Percentiles rank a stretch among this genome's conserved stretches.
Evolutionary conservation across 1,140 invertebrate genomes (phyloP).

Genomic region (Tetramorium simillimum): DNA sequence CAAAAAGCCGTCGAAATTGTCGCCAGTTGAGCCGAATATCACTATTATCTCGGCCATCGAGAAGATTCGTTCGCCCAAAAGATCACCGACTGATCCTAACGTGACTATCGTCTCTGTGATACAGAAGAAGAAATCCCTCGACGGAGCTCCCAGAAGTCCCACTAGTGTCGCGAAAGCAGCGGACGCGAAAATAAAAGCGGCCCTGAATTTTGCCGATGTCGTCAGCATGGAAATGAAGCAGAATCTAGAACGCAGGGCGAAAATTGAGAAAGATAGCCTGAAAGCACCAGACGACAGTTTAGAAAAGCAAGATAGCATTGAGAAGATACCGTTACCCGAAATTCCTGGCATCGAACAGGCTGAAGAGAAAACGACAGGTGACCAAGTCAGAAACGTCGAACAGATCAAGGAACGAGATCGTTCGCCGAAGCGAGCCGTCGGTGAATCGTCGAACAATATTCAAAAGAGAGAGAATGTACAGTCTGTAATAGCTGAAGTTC

Average conservation of each 20-base stretch:
- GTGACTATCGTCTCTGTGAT: constrained; percentile 81
- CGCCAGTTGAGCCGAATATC: constrained; percentile 78
- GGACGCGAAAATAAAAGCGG: constrained; percentile 68
- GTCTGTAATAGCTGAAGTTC: constrained; percentile 21
- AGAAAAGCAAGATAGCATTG: constrained; percentile 83
- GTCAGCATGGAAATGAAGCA: constrained; percentile 82
- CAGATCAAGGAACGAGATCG: background rate
- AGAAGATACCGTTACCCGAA: constrained; percentile 83
- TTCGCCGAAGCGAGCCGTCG: background rate
- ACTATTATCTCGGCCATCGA: constrained; percentile 79
- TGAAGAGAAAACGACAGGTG: background rate
- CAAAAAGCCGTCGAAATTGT: constrained; percentile 78
- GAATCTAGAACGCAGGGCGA: constrained; percentile 77
- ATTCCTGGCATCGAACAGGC: constrained; percentile 69
- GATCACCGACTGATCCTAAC: constrained; percentile 78
- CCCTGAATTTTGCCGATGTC: constrained; percentile 79
- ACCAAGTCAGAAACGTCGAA: background rate
- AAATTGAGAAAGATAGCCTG: constrained; percentile 74
- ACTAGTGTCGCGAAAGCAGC: constrained; percentile 60
- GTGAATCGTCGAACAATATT: constrained; percentile 14
- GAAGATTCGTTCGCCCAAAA: constrained; percentile 68
- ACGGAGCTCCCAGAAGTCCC: constrained; percentile 65
- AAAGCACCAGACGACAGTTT: constrained; percentile 79
- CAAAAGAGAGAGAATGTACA: background rate
- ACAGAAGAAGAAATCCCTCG: constrained; percentile 79